A percentile compares a stretch with the other conserved stretches of the same genome.
Conservation (phyloP, 2,888 invertebrate genomes). For the Cosmia trapezina region DNA sequence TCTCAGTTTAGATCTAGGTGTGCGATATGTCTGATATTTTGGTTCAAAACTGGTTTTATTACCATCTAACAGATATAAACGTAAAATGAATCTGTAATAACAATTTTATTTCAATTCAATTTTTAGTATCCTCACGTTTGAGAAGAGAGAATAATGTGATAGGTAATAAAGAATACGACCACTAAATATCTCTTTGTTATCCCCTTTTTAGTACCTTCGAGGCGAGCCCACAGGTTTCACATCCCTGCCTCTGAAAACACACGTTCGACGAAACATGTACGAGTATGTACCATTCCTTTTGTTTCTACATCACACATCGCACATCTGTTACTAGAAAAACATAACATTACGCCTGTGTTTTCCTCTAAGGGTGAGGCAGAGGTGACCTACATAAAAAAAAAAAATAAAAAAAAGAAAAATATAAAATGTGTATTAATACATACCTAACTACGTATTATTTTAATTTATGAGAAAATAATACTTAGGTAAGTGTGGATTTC, state of each 20-base stretch:
- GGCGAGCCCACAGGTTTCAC: constrained; percentile 2
- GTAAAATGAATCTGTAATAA: constrained; percentile 12
- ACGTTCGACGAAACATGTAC: not conserved
- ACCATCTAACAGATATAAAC: not conserved
- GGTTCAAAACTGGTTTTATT: constrained; percentile 8
- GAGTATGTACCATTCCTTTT: constrained; percentile 8
- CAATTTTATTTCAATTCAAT: constrained; percentile 49
- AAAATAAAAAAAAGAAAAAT: too few species aligned
- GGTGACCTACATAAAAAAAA: not conserved
- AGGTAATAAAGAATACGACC: constrained; percentile 51
- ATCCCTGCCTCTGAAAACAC: constrained; percentile 14
- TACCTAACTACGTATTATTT: constrained; percentile 7
- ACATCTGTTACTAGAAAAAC: constrained; percentile 2
- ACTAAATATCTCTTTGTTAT: constrained; percentile 53
- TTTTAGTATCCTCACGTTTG: constrained; percentile 35
- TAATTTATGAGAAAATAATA: constrained; percentile 21
- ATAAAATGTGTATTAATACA: not conserved
- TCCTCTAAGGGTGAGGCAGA: not conserved
- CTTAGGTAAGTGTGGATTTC: not conserved
- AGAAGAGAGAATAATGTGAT: constrained; percentile 43
- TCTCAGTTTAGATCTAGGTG: too few species aligned
- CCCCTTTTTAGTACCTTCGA: constrained; percentile 31
- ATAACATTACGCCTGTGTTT: not conserved
- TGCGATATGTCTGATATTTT: not conserved
- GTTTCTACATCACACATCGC: constrained; percentile 6